Conservation (phyloP, 2,888 invertebrate species). For the Caenorhabditis sp. region DNA sequence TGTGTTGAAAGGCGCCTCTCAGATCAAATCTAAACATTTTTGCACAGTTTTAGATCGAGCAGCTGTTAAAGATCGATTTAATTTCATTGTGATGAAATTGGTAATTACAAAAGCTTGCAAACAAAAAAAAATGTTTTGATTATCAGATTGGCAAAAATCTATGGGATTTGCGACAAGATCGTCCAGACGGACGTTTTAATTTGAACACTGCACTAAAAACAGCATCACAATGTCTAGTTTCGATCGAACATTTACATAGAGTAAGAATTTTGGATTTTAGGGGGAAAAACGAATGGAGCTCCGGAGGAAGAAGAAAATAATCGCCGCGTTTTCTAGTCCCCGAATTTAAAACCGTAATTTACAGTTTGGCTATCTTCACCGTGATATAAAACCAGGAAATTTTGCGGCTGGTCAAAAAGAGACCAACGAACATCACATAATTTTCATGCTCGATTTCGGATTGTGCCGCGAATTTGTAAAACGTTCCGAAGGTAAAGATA, state of each 20-base stretch:
- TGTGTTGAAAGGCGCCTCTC: slow-evolving; percentile 53
- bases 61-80: slow-evolving; percentile 52
- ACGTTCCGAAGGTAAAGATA: slow-evolving; percentile 44
- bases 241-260: slow-evolving; percentile 53
- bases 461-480: slow-evolving; percentile 55
- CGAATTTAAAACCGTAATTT: no score
- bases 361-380: slow-evolving; percentile 62
- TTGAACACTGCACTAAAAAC: slow-evolving; percentile 49
- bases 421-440: slow-evolving; percentile 49
- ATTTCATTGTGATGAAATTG: slow-evolving; percentile 60
- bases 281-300: not conserved
- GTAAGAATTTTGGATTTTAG: slow-evolving; percentile 19
- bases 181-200: slow-evolving; percentile 34
- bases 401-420: slow-evolving; percentile 54
- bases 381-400: slow-evolving; percentile 59
- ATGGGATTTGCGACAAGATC: slow-evolving; percentile 58
- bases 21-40: slow-evolving; percentile 56
- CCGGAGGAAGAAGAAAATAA: not conserved
- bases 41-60: slow-evolving; percentile 57
- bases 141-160: slow-evolving; percentile 57
- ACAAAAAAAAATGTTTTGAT: not conserved
- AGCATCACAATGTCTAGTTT: slow-evolving; percentile 45
- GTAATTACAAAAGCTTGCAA: slow-evolving; percentile 12
- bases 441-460: slow-evolving; percentile 64
- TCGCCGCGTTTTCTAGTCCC: no score